Conservation (phyloP, 2,113 vertebrate genomes). For the Lagenorhynchus albirostris region DNA sequence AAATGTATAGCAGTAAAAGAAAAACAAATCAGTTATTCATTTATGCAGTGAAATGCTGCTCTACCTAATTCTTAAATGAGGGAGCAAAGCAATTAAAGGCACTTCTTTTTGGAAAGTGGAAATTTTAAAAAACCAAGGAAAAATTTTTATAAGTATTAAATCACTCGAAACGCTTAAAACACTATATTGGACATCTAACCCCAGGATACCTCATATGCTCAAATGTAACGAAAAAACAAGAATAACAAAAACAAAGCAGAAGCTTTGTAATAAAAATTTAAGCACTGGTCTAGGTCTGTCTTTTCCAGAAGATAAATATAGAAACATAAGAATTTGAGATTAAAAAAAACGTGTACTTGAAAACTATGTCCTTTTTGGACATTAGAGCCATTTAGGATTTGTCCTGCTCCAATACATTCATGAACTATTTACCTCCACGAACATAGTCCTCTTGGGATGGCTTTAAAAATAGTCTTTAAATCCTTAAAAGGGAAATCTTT, state of each 20-base stretch:
- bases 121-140: not conserved
- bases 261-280: constrained; percentile 21
- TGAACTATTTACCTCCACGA: not conserved
- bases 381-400: not conserved
- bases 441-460: not conserved
- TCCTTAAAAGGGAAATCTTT: not conserved
- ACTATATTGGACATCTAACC: not conserved
- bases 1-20: not conserved
- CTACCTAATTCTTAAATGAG: not conserved
- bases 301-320: not conserved
- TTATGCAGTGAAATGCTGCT: constrained; percentile 7
- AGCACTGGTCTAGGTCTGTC: not conserved
- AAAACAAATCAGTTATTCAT: not conserved
- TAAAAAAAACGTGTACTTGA: not conserved
- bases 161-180: constrained; percentile 3
- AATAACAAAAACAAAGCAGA: not conserved
- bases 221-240: not conserved
- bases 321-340: constrained; percentile 8
- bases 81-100: not conserved
- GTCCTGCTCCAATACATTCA: not conserved
- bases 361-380: not conserved
- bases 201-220: not conserved
- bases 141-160: not conserved
- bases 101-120: not conserved
- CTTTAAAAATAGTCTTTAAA: constrained; percentile 6